phyloP scores from a whole-genome alignment of 2,113 vertebrate genomes.

The Xiphias gladius region DNA sequence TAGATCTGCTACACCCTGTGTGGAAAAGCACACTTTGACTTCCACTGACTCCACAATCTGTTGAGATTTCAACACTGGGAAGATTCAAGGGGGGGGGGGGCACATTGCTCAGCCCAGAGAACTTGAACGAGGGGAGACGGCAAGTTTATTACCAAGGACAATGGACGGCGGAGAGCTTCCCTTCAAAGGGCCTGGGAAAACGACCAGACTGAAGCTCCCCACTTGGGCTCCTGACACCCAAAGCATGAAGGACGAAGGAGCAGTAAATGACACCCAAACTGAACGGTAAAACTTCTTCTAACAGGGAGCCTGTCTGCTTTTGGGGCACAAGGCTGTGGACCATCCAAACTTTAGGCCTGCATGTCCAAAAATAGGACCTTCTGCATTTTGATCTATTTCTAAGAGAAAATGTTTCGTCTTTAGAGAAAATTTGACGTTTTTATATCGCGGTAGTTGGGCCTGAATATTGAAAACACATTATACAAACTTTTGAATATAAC shows the following conservation, averaged over 20 bases:
- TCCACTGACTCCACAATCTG: neutral
- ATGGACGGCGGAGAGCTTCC: constrained; percentile 91
- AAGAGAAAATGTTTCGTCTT: neutral
- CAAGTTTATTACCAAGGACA: constrained; percentile 99
- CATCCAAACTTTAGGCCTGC: too few species aligned
- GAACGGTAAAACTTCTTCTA: constrained; percentile 37
- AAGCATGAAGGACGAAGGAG: constrained; percentile 85
- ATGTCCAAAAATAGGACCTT: neutral
- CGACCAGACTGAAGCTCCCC: constrained; percentile 87
- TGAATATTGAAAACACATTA: neutral
- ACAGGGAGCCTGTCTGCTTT: constrained; percentile 12
- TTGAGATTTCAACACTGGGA: constrained; percentile 7
- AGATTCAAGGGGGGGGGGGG: constrained; percentile 12
- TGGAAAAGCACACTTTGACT: neutral
- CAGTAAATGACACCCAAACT: constrained; percentile 70
- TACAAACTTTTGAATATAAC: too few species aligned
- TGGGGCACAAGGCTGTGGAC: neutral
- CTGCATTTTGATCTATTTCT: neutral
- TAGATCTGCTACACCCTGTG: neutral
- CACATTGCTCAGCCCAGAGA: constrained; percentile 72
- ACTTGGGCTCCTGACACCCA: constrained; percentile 93
- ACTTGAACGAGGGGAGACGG: constrained; percentile 90
- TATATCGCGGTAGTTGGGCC: too few species aligned
- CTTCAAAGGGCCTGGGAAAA: constrained; percentile 82
- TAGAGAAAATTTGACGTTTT: neutral